Conservation (phyloP, 1,140 invertebrate genomes). For the Megalopta genalis region DNA sequence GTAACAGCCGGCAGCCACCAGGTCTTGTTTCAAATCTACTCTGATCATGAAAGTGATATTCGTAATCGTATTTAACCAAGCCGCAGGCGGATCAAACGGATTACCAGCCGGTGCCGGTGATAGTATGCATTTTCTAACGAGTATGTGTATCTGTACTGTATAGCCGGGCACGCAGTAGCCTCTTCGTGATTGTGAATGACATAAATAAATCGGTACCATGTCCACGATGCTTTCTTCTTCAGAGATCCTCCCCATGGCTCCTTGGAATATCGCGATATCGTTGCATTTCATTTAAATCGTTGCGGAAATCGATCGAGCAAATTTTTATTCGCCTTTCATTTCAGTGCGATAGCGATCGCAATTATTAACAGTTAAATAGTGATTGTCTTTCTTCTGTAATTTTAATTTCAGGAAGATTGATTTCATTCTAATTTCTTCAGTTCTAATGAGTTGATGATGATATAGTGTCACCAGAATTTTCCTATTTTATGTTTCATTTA, state of each 20-base stretch:
- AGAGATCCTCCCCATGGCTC: neutral
- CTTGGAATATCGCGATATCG: too few species aligned
- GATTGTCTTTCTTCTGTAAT: too few species aligned
- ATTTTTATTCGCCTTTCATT: too few species aligned
- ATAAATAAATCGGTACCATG: conserved; percentile 61
- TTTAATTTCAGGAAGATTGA: too few species aligned
- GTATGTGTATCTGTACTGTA: conserved; percentile 67
- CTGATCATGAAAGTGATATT: conserved; percentile 57
- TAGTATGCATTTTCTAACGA: conserved; percentile 70
- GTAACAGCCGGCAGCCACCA: neutral
- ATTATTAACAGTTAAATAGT: too few species aligned
- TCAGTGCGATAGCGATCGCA: too few species aligned
- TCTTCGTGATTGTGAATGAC: conserved; percentile 67
- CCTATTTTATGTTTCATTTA: too few species aligned
- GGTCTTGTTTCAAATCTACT: conserved; percentile 62
- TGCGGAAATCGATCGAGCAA: too few species aligned
- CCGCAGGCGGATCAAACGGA: conserved; percentile 42
- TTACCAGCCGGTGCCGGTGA: conserved; percentile 37
- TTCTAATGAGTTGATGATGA: too few species aligned
- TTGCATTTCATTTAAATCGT: too few species aligned
- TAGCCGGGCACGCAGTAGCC: conserved; percentile 56
- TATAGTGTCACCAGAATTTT: too few species aligned
- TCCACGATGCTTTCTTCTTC: neutral
- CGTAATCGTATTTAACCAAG: conserved; percentile 43
- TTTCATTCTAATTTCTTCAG: too few species aligned